Percentiles rank a stretch among this genome's conserved stretches.
Conservation (phyloP, 2,797 vertebrate genomes). For the Helarctos malayanus region DNA sequence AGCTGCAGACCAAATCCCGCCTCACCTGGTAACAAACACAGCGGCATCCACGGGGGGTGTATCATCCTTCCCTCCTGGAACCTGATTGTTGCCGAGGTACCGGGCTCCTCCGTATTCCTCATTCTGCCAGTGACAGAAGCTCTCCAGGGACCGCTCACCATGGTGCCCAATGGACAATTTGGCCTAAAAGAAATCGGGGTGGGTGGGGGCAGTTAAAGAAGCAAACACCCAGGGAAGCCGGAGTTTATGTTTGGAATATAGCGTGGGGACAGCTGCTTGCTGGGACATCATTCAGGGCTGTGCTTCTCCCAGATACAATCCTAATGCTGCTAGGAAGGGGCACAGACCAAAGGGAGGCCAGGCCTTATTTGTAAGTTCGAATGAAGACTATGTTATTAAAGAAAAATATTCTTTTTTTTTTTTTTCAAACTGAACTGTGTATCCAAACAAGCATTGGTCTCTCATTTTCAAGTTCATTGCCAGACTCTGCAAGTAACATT, state of each 20-base stretch:
- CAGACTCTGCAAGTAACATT: fast-evolving
- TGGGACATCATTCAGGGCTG: fast-evolving
- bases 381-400: neutral
- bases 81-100: constrained; percentile 95
- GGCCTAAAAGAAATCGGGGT: constrained; percentile 87
- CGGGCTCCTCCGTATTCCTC: constrained; percentile 94
- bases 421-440: neutral
- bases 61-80: constrained; percentile 95
- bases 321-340: fast-evolving
- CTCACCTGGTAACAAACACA: constrained; percentile 97
- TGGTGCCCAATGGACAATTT: constrained; percentile 96
- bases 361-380: neutral
- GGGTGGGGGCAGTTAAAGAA: neutral
- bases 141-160: constrained; percentile 97
- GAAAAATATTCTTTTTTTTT: neutral
- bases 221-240: neutral
- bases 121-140: constrained; percentile 98
- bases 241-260: neutral
- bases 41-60: constrained; percentile 94
- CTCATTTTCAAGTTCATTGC: neutral
- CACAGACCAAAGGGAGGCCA: neutral
- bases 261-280: fast-evolving
- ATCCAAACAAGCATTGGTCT: neutral
- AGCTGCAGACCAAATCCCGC: neutral
- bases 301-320: too few relatives aligned